Conservation (phyloP, 2,113 vertebrate genomes). For the Oncorhynchus mykiss region DNA sequence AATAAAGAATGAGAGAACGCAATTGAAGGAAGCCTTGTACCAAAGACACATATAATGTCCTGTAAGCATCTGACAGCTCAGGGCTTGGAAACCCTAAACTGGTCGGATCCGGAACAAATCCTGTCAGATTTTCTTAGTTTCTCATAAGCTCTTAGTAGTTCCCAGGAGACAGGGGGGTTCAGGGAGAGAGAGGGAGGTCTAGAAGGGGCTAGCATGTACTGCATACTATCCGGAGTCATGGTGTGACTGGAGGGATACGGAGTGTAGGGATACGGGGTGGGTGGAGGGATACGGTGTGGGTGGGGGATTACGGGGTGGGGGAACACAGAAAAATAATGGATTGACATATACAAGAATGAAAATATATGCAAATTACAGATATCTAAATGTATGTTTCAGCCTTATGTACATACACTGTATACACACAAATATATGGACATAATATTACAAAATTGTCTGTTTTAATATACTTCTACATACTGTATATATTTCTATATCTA, state of each 20-base stretch:
- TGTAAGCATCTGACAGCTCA: slow-evolving; percentile 79
- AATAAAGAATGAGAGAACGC: slow-evolving; percentile 28
- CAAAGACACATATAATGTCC: slow-evolving; percentile 71
- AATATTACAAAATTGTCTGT: no score
- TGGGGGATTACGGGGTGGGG: slow-evolving; percentile 17
- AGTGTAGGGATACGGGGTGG: no score
- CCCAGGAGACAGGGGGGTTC: slow-evolving; percentile 70
- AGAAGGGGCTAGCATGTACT: neutral
- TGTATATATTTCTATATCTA: no score
- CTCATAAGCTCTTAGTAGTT: slow-evolving; percentile 70
- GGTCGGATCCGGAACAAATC: slow-evolving; percentile 77
- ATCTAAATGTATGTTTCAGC: no score
- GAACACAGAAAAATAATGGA: no score
- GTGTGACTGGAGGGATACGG: no score
- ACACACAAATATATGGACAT: no score
- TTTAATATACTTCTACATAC: no score
- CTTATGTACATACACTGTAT: no score
- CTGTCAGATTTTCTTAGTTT: slow-evolving; percentile 81
- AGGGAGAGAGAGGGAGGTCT: slow-evolving; percentile 60
- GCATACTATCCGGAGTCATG: no score
- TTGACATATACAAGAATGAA: no score
- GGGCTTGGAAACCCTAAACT: slow-evolving; percentile 79
- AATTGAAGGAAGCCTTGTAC: slow-evolving; percentile 30
- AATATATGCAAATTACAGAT: no score
- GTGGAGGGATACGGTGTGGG: slow-evolving; percentile 1